These are phyloP conservation scores for Carapus acus DNA, from an alignment of 2,797 vertebrate species.

Conservation along the genomic window DNA sequence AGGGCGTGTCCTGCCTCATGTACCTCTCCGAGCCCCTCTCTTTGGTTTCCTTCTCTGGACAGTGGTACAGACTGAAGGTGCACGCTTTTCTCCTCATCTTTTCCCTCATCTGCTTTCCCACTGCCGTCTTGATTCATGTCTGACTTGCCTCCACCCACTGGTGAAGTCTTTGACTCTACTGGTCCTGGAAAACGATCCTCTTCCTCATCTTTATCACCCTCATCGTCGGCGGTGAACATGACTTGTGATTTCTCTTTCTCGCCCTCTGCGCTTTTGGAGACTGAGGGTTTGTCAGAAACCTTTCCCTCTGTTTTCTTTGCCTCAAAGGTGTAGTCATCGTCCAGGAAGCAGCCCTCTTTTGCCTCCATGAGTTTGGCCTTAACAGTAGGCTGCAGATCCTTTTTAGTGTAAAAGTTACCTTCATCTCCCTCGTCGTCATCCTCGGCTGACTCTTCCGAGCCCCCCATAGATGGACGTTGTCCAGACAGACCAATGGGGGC, in stretches of 20 bases:
- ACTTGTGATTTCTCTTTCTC: slow-evolving; percentile 58
- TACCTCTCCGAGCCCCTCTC: slow-evolving; percentile 65
- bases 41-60: slow-evolving; percentile 66
- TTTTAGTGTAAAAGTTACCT: slow-evolving; percentile 58
- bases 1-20: slow-evolving; percentile 91
- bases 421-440: slow-evolving; percentile 64
- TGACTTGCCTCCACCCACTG: slow-evolving; percentile 45
- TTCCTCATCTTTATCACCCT: slow-evolving; percentile 58
- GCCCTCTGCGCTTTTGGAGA: slow-evolving; percentile 39
- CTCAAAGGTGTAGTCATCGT: slow-evolving; percentile 77
- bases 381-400: slow-evolving; percentile 63
- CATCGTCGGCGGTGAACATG: slow-evolving; percentile 64
- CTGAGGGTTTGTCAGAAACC: slow-evolving; percentile 39
- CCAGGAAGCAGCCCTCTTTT: slow-evolving; percentile 88
- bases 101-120: slow-evolving; percentile 45
- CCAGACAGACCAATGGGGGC: slow-evolving; percentile 46
- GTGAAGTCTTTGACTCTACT: slow-evolving; percentile 33
- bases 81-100: slow-evolving; percentile 66
- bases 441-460: slow-evolving; percentile 68
- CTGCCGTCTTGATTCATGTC: slow-evolving; percentile 34
- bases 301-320: slow-evolving; percentile 47
- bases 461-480: slow-evolving; percentile 59
- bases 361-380: slow-evolving; percentile 82
- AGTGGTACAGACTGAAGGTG: slow-evolving; percentile 66
- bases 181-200: slow-evolving; percentile 52